Evolutionary conservation across 2,888 invertebrate species (phyloP).

Genomic region (Zaprionus lineosus): DNA sequence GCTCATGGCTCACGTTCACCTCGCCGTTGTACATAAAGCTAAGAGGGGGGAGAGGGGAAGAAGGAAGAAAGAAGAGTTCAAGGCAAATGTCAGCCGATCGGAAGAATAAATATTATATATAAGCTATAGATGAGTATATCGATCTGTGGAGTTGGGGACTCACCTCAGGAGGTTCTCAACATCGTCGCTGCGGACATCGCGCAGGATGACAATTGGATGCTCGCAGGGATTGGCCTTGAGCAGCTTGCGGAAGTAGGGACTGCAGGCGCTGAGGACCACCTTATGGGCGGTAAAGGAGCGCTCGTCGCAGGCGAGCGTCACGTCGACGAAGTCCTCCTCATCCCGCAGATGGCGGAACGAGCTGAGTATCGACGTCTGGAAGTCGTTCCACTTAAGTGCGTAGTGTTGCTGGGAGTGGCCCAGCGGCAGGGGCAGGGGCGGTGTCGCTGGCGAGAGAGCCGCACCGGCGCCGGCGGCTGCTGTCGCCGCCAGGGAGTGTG

Average conservation of each 20-base stretch:
- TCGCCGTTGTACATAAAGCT: slow-evolving; percentile 97
- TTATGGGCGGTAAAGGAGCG: slow-evolving; percentile 95
- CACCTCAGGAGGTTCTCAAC: slow-evolving; percentile 93
- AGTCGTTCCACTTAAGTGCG: slow-evolving; percentile 97
- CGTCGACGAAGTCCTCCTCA: slow-evolving; percentile 96
- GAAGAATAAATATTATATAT: too few species aligned
- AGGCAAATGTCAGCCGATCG: too few species aligned
- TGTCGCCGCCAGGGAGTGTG: slow-evolving; percentile 56
- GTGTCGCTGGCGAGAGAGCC: slow-evolving; percentile 65
- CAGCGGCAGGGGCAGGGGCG: slow-evolving; percentile 46
- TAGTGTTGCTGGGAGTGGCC: slow-evolving; percentile 87
- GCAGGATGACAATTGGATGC: slow-evolving; percentile 93
- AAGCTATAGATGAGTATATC: too few species aligned
- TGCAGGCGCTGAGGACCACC: slow-evolving; percentile 95
- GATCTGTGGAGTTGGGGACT: slow-evolving; percentile 23
- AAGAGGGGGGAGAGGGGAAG: slow-evolving; percentile 42
- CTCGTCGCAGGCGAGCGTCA: slow-evolving; percentile 95
- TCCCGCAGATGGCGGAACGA: slow-evolving; percentile 94
- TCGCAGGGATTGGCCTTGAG: slow-evolving; percentile 95
- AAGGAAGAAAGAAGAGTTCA: background rate
- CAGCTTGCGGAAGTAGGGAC: slow-evolving; percentile 94
- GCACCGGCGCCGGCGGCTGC: slow-evolving; percentile 53
- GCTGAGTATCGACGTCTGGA: slow-evolving; percentile 94
- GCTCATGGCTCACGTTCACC: slow-evolving; percentile 94
- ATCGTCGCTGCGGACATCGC: slow-evolving; percentile 92